phyloP scores from a whole-genome alignment of 2,113 vertebrate genomes.

The Dipodomys merriami region DNA sequence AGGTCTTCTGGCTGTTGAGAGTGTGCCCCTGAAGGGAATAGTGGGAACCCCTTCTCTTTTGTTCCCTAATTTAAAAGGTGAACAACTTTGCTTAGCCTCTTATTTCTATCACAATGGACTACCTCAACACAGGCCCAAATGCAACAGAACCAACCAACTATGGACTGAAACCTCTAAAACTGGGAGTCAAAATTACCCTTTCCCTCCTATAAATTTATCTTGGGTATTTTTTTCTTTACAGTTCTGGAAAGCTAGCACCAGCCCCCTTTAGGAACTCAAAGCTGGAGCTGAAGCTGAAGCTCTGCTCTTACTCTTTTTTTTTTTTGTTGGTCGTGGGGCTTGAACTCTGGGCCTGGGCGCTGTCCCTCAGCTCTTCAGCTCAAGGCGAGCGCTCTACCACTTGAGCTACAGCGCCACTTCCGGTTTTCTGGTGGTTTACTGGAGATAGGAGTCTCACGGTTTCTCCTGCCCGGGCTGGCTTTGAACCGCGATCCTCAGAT shows the following conservation, averaged over 20 bases:
- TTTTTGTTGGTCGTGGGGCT: too few relatives aligned
- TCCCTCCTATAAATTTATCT: background rate
- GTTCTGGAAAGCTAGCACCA: background rate
- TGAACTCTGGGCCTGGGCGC: too few relatives aligned
- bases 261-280: background rate
- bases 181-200: background rate
- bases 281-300: background rate
- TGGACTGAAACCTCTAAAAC: background rate
- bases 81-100: background rate
- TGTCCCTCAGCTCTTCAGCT: too few relatives aligned
- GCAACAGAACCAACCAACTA: background rate
- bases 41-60: background rate
- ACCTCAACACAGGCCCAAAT: background rate
- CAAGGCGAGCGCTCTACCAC: too few relatives aligned
- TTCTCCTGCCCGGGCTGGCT: too few relatives aligned
- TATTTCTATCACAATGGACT: background rate
- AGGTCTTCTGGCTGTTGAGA: background rate
- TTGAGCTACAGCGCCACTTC: too few relatives aligned
- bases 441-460: too few relatives aligned
- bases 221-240: background rate
- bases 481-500: too few relatives aligned
- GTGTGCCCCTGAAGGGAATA: background rate
- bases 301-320: background rate
- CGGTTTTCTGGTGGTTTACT: too few relatives aligned
- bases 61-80: background rate